These are phyloP conservation scores for Aplochiton taeniatus DNA, from an alignment of 2,797 vertebrate genomes.

Conservation along the genomic window DNA sequence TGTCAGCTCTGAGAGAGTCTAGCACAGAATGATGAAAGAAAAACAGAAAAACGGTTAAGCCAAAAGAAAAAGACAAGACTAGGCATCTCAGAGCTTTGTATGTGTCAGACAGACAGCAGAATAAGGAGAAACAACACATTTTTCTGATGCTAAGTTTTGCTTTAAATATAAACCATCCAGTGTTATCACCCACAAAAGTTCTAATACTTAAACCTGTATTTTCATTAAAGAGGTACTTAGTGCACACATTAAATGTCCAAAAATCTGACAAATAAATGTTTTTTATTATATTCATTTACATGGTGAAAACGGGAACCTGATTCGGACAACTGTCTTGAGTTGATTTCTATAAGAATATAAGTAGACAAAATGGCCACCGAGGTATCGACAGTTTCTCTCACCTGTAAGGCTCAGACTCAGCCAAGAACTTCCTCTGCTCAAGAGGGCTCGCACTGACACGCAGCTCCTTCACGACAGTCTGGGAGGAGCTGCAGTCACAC, in stretches of 20 bases:
- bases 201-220: neutral
- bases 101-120: neutral
- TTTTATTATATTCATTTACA: neutral
- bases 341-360: neutral
- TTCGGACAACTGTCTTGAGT: neutral
- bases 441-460: constrained; percentile 85
- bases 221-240: too few relatives aligned
- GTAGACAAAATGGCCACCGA: constrained; percentile 18
- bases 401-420: constrained; percentile 92
- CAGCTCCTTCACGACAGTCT: constrained; percentile 92
- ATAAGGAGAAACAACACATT: constrained; percentile 13
- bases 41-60: constrained; percentile 9
- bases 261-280: neutral
- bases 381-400: constrained; percentile 48
- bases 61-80: constrained; percentile 1
- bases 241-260: neutral
- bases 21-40: constrained; percentile 1
- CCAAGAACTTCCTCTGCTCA: constrained; percentile 91
- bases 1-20: constrained; percentile 1
- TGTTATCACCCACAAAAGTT: constrained; percentile 18
- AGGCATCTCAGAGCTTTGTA: neutral
- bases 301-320: neutral
- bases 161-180: constrained; percentile 40
- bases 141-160: constrained; percentile 37
- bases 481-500: constrained; percentile 87